Base-by-base conservation (phyloP, 2,113 vertebrate genomes). In the Scomber japonicus region DNA sequence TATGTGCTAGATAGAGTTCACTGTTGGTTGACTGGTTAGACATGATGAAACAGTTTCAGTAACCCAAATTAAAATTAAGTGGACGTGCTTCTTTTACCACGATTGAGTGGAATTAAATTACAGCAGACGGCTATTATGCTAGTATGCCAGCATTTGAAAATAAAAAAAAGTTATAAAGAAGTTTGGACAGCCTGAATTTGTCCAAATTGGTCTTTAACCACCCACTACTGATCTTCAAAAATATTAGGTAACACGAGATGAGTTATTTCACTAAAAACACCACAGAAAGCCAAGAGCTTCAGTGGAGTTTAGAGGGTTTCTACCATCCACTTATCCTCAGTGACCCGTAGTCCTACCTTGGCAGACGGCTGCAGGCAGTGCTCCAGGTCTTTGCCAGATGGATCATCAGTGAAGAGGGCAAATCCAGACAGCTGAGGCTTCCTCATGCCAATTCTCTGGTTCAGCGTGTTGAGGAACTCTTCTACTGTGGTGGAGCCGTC, bases 401-500 rank as follows among this genome's bases (percentile, higher is more conserved):
- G 96, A 90, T 97, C 96, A 11, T 97, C 97, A 5, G 95, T 96
- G 87, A 97, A 96, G 9, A 97, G 94, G 14, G 94, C 90, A 49
- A 97, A 97, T 11, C 97, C 96, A 0, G 93, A 95, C 57, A 96
- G 91, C 78, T 94, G 95, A 11, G 96, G 95, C 55, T 92, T 96
- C 86, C 95, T 96, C 95, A 96, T 96, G 69, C 92, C 92, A 11
- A 96, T 95, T 84, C 96, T 96, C 89, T 96, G 96, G 91, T 96
- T 97, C 76, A 97, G 91, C 0, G 81, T 95, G 78, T 93, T 90
- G 62, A 97, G 94, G 85, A 97, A 96, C 90, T 97, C 97, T 40
- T 96, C 95, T 44, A 97, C 96, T 0, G 96, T 97, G 50, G 97
- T 96, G 49, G 96, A 97, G 6, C 97, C 97, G 84, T 97, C 96